A percentile compares a stretch with the other conserved stretches of the same genome.
phyloP scores from a whole-genome alignment of 2,113 vertebrate species.

The Myotis yumanensis region DNA sequence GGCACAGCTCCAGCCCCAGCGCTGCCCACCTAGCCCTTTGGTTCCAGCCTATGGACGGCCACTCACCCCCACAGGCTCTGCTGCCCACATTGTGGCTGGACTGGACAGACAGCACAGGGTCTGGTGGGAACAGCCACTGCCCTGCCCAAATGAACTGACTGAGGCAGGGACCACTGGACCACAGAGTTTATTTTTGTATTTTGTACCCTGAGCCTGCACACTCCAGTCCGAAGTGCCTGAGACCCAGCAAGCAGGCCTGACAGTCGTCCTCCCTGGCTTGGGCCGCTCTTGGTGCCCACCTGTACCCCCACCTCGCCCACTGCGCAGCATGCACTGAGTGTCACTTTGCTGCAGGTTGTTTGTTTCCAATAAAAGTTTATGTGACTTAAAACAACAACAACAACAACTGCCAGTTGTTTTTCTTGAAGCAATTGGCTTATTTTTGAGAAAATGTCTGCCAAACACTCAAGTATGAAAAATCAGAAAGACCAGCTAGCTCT shows the following conservation, averaged over 20 bases:
- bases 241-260: not conserved
- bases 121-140: conserved; percentile 29
- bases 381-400: conserved; percentile 46
- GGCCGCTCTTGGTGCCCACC: conserved; percentile 22
- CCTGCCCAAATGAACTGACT: conserved; percentile 3
- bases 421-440: not conserved
- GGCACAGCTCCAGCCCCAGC: not conserved
- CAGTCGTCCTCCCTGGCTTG: not conserved
- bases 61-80: not conserved
- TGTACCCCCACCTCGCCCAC: conserved; percentile 8
- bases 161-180: conserved; percentile 34
- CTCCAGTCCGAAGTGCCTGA: conserved; percentile 11
- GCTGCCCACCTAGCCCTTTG: conserved; percentile 46
- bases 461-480: not conserved
- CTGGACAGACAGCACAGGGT: conserved; percentile 10
- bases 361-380: conserved; percentile 79
- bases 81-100: conserved; percentile 27
- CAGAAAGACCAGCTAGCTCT: not conserved
- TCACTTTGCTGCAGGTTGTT: conserved; percentile 78
- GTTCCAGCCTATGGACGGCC: conserved; percentile 31
- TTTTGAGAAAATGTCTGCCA: not conserved
- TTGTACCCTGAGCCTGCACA: conserved; percentile 56
- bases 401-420: not conserved
- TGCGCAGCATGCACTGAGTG: conserved; percentile 70
- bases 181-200: conserved; percentile 82